Evolutionary conservation across 2,113 vertebrate species (phyloP), one percentile per base, ranked within the genome.

Genomic region (Poecilia latipinna): DNA sequence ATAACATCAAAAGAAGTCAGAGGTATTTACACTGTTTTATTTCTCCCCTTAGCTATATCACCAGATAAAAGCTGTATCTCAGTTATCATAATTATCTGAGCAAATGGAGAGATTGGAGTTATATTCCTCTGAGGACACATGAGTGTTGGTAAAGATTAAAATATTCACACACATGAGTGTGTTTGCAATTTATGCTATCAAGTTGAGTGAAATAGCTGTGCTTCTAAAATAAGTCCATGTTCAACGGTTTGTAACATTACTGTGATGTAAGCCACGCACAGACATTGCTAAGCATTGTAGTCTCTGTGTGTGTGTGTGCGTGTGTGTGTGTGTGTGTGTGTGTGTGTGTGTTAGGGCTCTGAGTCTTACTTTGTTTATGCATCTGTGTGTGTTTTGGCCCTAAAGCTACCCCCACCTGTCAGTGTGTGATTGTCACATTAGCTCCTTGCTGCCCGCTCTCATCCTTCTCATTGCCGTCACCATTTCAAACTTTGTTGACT

Each of bases 321-420:
- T 5, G n/a, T 60, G 57, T 60, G 15, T 26, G 61, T 62, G 28
- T 7, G 12, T 31, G 70, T 51, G 69, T 42, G 73, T 17, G 48
- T 32, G 29, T 67, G 70, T 32, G 48, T 35, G 11, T 48, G 2
- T 48, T 5, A 17, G 44, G 17, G 1, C 13, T 48, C 39, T 42
- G 13, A 17, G 44, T 48, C 44, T 48, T 17, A 19, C 44, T 48
- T 19, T 48, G 13, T 48, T 17, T 19, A 19, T 48, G 44, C 17
- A 48, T 71, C 26, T 69, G 26, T 65, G 35, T 51, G 65, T 29
- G 61, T 29, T 29, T 29, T 13, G 12, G 60, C 71, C 74, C 74
- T 77, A 70, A 77, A 77, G 84, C 54, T 44, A 29, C 5, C 39
- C 35, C 67, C 76, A 82, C 72, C 77, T 72, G 74, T 86, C 84